Evolutionary conservation across 2,113 vertebrate species (phyloP), one percentile per base, ranked within the genome.

Genomic region (Otis tarda): DNA sequence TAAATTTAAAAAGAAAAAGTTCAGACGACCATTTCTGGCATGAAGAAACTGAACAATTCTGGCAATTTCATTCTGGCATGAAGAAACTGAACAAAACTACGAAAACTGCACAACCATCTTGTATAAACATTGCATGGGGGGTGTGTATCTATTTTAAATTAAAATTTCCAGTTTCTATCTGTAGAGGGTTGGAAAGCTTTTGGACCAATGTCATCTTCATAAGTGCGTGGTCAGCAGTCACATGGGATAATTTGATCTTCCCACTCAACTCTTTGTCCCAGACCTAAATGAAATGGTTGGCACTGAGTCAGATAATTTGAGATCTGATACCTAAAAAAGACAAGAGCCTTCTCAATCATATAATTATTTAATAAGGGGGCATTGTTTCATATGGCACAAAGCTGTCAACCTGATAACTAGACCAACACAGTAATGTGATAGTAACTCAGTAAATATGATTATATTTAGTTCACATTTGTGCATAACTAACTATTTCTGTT

Each of bases 41-140:
- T 35, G 13, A 55, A 39, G 21, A n/a, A n/a, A n/a, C n/a, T n/a
- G n/a, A n/a, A n/a, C n/a, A n/a, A n/a, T n/a, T n/a, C n/a, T n/a
- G n/a, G n/a, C 37, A 37, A 37, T 37, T 37, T 37, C 37, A 37
- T 84, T 23, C 6, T 39, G 14, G 4, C 18, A 41, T 35, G 13
- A 55, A 39, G 21, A 87, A 60, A 43, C 43, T 53, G 9, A 80
- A 65, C 0, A 8, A 64, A 64, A 37, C 31, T 12, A 30, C 3
- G 12, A 65, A 41, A 76, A 31, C 25, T 35, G 2, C 10, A 79
- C 7, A 59, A 18, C 2, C 5, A 9, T 22, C 10, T 49, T 33
- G 11, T 53, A 30, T 31, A 53, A n/a, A 8, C 27, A n/a, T 4
- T 47, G 30, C 2, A 2, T 18, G 6, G 7, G 1, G 12, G 3